A percentile compares a stretch with the other conserved stretches of the same genome.
Evolutionary conservation across 2,113 vertebrate species (phyloP).

Genomic region (Festucalex cinctus): DNA sequence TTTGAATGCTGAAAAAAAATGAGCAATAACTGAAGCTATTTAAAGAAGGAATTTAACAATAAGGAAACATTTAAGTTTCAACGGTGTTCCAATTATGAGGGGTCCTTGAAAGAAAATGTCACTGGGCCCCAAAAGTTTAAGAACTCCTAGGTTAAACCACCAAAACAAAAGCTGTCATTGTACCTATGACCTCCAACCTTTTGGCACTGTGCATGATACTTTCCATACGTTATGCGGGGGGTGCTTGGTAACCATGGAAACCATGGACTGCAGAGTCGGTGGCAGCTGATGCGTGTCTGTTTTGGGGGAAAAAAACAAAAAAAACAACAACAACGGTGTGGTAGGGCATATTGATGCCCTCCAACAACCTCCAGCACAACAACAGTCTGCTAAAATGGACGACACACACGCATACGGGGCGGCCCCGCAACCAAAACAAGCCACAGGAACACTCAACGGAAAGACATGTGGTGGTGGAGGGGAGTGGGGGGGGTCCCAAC

Average conservation of each 20-base stretch:
- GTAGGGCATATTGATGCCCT: slow-evolving; percentile 66
- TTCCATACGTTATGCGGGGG: slow-evolving; percentile 49
- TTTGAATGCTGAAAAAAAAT: background rate
- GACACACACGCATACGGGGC: slow-evolving; percentile 46
- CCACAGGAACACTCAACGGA: slow-evolving; percentile 22
- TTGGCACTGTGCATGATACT: slow-evolving; percentile 43
- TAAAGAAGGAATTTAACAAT: background rate
- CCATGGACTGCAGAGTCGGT: slow-evolving; percentile 63
- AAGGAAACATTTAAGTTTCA: background rate
- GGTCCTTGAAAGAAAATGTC: background rate
- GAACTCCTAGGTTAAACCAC: background rate
- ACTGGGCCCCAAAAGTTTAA: background rate
- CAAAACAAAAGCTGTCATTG: background rate
- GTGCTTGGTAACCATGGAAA: slow-evolving; percentile 52
- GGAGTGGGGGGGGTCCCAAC: slow-evolving; percentile 37
- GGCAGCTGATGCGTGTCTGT: slow-evolving; percentile 66
- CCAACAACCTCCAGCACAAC: slow-evolving; percentile 52
- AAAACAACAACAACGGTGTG: slow-evolving; percentile 31
- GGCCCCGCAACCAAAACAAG: slow-evolving; percentile 29
- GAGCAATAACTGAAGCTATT: background rate
- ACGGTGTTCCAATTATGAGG: background rate
- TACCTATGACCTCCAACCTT: slow-evolving; percentile 60
- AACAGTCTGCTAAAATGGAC: slow-evolving; percentile 63
- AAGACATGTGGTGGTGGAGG: slow-evolving; percentile 45
- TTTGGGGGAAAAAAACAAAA: slow-evolving; percentile 47